A percentile compares a stretch with the other conserved stretches of the same genome.
These are phyloP conservation scores for Drosophila triauraria DNA, from an alignment of 1,140 invertebrate species.

Conservation along the genomic window DNA sequence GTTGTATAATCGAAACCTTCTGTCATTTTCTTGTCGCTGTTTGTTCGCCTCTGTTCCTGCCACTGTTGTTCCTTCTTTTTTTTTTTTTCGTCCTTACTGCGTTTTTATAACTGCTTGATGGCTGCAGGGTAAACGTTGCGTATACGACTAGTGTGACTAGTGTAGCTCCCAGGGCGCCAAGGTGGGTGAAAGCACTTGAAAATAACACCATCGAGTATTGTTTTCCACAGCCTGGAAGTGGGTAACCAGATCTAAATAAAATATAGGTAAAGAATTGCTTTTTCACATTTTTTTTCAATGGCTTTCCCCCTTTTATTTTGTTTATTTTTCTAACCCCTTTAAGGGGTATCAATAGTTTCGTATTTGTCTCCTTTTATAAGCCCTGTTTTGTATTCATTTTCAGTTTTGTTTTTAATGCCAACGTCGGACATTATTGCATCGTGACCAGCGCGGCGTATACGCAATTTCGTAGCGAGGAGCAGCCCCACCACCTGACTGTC, in stretches of 20 bases:
- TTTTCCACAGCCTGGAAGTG: no score
- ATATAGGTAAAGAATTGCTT: no score
- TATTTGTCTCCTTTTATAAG: background rate
- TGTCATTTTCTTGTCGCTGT: slow-evolving; percentile 72
- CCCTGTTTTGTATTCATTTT: slow-evolving; percentile 41
- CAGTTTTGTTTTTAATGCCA: slow-evolving; percentile 63
- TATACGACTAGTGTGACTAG: slow-evolving; percentile 31
- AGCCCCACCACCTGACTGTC: slow-evolving; percentile 10
- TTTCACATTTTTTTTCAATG: no score
- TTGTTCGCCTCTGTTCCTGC: slow-evolving; percentile 26
- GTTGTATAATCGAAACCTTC: slow-evolving; percentile 74
- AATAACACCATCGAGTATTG: no score
- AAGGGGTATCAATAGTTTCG: slow-evolving; percentile 18
- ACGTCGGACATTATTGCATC: slow-evolving; percentile 67
- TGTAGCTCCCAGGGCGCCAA: no score
- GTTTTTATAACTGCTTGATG: slow-evolving; percentile 32
- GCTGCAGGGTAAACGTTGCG: slow-evolving; percentile 28
- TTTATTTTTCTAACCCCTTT: no score
- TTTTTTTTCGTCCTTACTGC: slow-evolving; percentile 13
- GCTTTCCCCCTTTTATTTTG: background rate
- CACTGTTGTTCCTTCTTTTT: slow-evolving; percentile 13
- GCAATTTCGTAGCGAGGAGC: slow-evolving; percentile 43
- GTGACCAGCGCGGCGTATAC: slow-evolving; percentile 70
- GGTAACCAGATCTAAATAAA: no score
- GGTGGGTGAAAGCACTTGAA: no score